Conservation (phyloP, 2,888 invertebrate genomes). For the Drosophila vallismaia region DNA sequence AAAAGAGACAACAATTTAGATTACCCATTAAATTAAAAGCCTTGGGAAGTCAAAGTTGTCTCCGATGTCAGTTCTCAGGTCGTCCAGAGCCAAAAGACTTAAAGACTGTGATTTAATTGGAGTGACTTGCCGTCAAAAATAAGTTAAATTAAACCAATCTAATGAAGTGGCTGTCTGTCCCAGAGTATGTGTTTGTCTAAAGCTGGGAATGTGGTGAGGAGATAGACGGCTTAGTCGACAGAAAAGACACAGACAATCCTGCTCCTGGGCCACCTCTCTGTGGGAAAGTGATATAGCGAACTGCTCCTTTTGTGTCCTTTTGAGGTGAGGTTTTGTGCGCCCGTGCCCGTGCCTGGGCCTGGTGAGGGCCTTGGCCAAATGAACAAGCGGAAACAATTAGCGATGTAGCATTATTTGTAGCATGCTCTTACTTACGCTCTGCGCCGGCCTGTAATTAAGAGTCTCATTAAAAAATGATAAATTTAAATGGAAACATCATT, state of each 20-base stretch:
- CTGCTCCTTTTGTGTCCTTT: constrained; percentile 30
- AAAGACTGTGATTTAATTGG: constrained; percentile 62
- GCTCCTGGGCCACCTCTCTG: constrained; percentile 41
- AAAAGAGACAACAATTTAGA: constrained; percentile 40
- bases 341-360: constrained; percentile 9
- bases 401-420: constrained; percentile 73
- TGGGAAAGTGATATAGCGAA: constrained; percentile 51
- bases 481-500: constrained; percentile 74
- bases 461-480: constrained; percentile 79
- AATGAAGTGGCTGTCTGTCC: constrained; percentile 61
- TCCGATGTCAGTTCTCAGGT: constrained; percentile 18
- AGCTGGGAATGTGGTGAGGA: constrained; percentile 49
- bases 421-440: constrained; percentile 48
- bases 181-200: constrained; percentile 11
- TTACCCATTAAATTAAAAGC: constrained; percentile 21
- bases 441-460: constrained; percentile 66
- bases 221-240: constrained; percentile 60
- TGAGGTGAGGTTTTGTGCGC: constrained; percentile 23
- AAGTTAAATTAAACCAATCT: constrained; percentile 77
- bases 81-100: constrained; percentile 23
- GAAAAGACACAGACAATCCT: constrained; percentile 28
- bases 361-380: constrained; percentile 52
- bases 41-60: constrained; percentile 3
- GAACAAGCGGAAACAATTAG: constrained; percentile 60
- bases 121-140: constrained; percentile 43